Conservation (phyloP, 1,140 invertebrate genomes). For the Cyclargus thomasi region DNA sequence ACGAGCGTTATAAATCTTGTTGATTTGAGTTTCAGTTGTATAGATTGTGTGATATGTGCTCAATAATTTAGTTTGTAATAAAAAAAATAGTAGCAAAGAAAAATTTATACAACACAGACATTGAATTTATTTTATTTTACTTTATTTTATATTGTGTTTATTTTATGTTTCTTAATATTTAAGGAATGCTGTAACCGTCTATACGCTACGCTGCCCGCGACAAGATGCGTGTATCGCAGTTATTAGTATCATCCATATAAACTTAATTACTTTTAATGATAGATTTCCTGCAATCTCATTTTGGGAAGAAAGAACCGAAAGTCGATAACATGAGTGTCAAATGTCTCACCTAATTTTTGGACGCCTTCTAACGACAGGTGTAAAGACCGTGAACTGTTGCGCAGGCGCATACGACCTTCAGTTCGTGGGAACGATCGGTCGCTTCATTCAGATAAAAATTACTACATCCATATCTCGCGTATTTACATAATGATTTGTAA, state of each 20-base stretch:
- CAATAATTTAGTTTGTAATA: too few relatives aligned
- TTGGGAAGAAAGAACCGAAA: background rate
- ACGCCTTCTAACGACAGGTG: background rate
- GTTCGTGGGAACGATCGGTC: background rate
- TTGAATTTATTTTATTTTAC: too few relatives aligned
- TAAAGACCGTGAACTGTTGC: conserved; percentile 2
- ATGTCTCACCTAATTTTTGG: background rate
- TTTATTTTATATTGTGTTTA: too few relatives aligned
- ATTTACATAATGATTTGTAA: conserved; percentile 3
- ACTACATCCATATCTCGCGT: background rate
- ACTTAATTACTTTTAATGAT: too few relatives aligned
- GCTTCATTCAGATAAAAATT: background rate
- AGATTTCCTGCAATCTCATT: too few relatives aligned
- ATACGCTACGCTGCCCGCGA: too few relatives aligned
- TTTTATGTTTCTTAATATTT: too few relatives aligned
- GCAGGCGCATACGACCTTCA: background rate
- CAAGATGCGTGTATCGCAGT: too few relatives aligned
- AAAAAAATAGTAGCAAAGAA: too few relatives aligned
- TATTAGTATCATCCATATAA: too few relatives aligned
- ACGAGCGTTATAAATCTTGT: background rate
- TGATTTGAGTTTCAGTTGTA: background rate
- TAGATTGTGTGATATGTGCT: background rate
- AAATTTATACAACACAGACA: too few relatives aligned
- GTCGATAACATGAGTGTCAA: background rate
- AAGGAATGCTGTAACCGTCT: too few relatives aligned